phyloP scores from a whole-genome alignment of 2,797 vertebrate genomes.

The Notoglanidium macrostoma region DNA sequence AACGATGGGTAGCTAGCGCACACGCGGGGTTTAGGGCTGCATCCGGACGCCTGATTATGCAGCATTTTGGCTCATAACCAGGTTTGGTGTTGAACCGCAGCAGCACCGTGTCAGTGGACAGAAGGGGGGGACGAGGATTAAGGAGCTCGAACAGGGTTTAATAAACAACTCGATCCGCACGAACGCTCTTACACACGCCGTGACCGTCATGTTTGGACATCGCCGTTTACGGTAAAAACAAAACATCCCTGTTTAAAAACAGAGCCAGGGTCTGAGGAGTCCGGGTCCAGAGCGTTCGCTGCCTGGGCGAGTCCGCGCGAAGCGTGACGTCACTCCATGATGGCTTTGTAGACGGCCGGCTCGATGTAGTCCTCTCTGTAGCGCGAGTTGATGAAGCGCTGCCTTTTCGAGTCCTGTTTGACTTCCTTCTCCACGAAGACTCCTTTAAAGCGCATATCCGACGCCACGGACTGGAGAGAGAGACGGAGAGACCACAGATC shows the following conservation, averaged over 20 bases:
- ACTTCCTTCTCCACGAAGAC: constrained; percentile 90
- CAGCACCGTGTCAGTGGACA: not conserved
- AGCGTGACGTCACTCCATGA: constrained; percentile 85
- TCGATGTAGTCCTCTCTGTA: constrained; percentile 97
- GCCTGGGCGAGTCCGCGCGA: not conserved
- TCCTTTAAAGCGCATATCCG: constrained; percentile 95
- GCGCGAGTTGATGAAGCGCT: constrained; percentile 93
- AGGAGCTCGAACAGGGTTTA: no score
- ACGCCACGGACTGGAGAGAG: constrained; percentile 86
- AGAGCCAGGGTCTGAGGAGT: not conserved
- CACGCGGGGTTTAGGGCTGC: not conserved
- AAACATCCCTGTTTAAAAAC: not conserved
- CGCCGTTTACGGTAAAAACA: constrained; percentile 5
- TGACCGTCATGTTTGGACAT: not conserved
- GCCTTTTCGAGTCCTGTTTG: constrained; percentile 91
- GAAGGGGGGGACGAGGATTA: not conserved
- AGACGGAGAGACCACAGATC: not conserved
- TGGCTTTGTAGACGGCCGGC: constrained; percentile 89
- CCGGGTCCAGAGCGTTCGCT: no score
- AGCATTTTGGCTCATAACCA: not conserved
- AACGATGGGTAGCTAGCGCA: not conserved
- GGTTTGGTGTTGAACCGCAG: not conserved
- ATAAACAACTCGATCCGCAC: not conserved
- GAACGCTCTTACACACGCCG: constrained; percentile 34
- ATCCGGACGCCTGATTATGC: not conserved